phyloP scores from a whole-genome alignment of 2,113 vertebrate genomes.

The Clarias macrocephalus region DNA sequence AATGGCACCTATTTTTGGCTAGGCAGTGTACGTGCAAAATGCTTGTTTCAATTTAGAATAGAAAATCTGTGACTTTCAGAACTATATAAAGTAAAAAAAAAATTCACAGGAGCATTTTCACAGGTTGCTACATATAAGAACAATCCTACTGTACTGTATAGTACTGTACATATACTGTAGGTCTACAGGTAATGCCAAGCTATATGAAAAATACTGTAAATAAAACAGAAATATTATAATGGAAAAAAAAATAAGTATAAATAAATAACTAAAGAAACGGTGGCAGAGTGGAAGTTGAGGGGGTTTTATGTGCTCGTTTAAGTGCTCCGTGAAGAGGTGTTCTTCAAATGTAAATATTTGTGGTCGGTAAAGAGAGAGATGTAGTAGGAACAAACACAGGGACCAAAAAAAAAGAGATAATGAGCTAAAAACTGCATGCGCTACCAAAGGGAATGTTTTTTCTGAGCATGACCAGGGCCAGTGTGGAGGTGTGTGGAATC shows the following conservation, averaged over 20 bases:
- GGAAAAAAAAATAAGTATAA: neutral
- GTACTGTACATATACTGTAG: no score
- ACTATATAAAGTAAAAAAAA: neutral
- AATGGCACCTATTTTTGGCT: no score
- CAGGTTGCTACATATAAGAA: neutral
- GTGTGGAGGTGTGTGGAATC: slow-evolving; percentile 14
- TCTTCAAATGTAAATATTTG: neutral
- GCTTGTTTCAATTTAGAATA: neutral
- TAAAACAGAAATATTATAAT: neutral
- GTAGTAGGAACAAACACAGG: neutral
- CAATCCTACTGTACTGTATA: no score
- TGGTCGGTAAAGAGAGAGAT: neutral
- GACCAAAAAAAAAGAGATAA: neutral
- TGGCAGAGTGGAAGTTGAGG: neutral
- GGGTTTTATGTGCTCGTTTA: neutral
- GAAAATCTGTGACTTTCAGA: neutral
- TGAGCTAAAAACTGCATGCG: neutral
- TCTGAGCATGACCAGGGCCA: neutral
- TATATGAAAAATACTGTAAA: neutral
- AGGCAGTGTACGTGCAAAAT: neutral
- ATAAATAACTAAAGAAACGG: neutral
- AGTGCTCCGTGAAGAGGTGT: neutral
- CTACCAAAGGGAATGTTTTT: neutral
- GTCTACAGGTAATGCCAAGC: neutral
- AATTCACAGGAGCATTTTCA: neutral